phyloP scores from a whole-genome alignment of 2,113 vertebrate species.

The Riparia riparia region DNA sequence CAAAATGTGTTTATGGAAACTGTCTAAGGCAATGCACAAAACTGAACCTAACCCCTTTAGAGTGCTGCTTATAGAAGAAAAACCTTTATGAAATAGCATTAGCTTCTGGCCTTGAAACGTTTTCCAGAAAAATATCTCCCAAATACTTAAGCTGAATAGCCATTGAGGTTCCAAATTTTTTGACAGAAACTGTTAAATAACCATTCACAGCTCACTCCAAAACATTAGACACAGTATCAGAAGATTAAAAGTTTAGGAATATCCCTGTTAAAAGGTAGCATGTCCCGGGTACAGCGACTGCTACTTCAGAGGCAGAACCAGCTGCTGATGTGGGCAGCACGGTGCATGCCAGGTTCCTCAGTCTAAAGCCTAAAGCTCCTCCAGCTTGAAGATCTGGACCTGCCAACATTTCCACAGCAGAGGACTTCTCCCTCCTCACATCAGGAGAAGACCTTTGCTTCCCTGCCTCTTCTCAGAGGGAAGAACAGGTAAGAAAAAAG shows the following conservation, averaged over 20 bases:
- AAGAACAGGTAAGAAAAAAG: not conserved
- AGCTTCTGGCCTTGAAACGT: not conserved
- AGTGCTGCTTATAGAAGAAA: not conserved
- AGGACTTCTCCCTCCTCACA: accelerated
- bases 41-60: not conserved
- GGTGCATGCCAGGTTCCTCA: not conserved
- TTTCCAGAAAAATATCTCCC: not conserved
- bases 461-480: not conserved
- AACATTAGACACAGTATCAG: not conserved
- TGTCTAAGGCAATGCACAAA: not conserved
- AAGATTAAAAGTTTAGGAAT: not conserved
- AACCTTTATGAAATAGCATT: not conserved
- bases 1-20: not conserved
- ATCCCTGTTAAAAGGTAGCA: not conserved
- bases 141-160: not conserved
- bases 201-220: not conserved
- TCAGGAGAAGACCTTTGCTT: not conserved
- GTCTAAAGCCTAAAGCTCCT: not conserved
- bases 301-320: not conserved
- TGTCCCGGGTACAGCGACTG: not conserved
- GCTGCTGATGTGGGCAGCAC: not conserved
- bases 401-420: not conserved
- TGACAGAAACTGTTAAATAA: not conserved
- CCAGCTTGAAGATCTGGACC: not conserved
- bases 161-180: not conserved